phyloP scores from a whole-genome alignment of 2,797 vertebrate species.

The Bovichtus variegatus region DNA sequence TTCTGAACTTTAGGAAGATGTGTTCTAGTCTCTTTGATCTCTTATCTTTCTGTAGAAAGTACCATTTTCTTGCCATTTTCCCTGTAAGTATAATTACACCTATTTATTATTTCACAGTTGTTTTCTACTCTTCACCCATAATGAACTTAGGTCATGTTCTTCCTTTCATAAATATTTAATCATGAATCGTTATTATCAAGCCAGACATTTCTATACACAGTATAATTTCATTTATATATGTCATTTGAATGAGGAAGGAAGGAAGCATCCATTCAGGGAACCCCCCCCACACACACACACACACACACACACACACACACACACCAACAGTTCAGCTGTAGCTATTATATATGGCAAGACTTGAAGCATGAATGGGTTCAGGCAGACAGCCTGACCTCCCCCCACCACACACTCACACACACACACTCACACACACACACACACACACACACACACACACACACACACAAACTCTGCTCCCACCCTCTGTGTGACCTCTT shows the following conservation, averaged over 20 bases:
- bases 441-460: not conserved
- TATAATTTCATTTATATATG: not conserved
- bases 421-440: too few relatives aligned
- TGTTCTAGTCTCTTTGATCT: not conserved
- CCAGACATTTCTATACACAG: not conserved
- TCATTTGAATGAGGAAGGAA: not conserved
- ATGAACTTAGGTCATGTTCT: not conserved
- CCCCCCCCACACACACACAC: too few relatives aligned
- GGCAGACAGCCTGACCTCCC: conserved; percentile 51
- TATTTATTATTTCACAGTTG: not conserved
- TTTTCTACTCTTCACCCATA: not conserved
- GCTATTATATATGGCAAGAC: conserved; percentile 38
- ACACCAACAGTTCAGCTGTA: conserved; percentile 11
- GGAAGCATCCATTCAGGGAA: conserved; percentile 8
- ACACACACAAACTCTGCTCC: conserved; percentile 19
- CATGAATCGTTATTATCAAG: not conserved
- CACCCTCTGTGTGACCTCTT: conserved; percentile 62
- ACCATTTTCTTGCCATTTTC: not conserved
- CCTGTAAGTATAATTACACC: not conserved
- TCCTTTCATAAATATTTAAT: not conserved
- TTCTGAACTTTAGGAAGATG: not conserved
- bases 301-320: too few relatives aligned
- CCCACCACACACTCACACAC: conserved; percentile 24
- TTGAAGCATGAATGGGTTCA: conserved; percentile 59
- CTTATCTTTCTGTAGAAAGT: not conserved